Conservation (phyloP, 2,888 invertebrate genomes). For the Lamproptera curius region DNA sequence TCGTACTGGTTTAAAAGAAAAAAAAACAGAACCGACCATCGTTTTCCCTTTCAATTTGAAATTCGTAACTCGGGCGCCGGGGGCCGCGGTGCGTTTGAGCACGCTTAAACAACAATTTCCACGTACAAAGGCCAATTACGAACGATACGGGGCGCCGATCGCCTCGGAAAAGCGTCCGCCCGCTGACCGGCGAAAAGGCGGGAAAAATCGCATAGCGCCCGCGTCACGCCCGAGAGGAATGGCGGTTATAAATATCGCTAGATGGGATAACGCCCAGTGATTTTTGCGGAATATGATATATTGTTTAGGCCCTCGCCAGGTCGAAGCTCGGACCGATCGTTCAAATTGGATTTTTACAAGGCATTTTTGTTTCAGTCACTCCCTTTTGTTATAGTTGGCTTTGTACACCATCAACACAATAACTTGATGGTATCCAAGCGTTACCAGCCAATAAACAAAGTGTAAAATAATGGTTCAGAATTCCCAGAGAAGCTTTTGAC, state of each 20-base stretch:
- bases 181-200: conserved; percentile 32
- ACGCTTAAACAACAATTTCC: conserved; percentile 35
- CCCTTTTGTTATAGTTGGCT: too few relatives aligned
- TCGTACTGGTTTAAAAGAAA: neutral
- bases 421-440: too few relatives aligned
- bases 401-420: too few relatives aligned
- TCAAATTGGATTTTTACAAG: neutral
- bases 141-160: conserved; percentile 33
- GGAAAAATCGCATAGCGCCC: conserved; percentile 31
- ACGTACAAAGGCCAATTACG: conserved; percentile 41
- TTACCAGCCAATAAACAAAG: too few relatives aligned
- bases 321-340: neutral
- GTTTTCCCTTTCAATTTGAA: conserved; percentile 4
- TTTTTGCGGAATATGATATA: conserved; percentile 23
- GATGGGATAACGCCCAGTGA: conserved; percentile 15
- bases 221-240: conserved; percentile 27
- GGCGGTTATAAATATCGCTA: conserved; percentile 24
- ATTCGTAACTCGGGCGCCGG: conserved; percentile 1
- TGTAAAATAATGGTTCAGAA: neutral
- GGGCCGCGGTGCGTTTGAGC: conserved; percentile 22
- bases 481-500: neutral
- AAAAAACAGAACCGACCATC: neutral
- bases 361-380: neutral
- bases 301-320: conserved; percentile 10
- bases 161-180: conserved; percentile 33